Conservation (phyloP, 2,797 vertebrate species). For the Characodon lateralis region DNA sequence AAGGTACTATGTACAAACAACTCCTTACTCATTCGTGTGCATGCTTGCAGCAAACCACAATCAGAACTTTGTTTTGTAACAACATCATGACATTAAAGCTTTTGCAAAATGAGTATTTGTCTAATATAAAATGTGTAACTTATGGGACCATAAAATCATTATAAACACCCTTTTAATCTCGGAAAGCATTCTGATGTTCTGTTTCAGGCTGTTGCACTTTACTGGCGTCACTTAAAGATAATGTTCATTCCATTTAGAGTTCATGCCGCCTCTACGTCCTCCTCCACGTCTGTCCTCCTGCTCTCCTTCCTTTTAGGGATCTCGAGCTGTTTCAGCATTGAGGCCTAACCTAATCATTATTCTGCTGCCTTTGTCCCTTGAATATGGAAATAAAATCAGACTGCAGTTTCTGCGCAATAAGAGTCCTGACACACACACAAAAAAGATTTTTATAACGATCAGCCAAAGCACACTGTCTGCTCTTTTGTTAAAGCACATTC, state of each 20-base stretch:
- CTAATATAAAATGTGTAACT: not conserved
- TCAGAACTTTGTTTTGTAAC: not conserved
- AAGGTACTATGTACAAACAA: not conserved
- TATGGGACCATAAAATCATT: conserved; percentile 6
- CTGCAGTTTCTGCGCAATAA: not conserved
- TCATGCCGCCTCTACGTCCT: conserved; percentile 24
- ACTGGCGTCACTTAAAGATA: conserved; percentile 35
- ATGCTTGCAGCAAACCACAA: not conserved
- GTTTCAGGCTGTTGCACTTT: conserved; percentile 28
- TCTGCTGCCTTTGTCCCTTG: conserved; percentile 16
- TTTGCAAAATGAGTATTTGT: not conserved
- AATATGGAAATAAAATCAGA: not conserved
- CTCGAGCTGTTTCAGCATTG: conserved; percentile 30
- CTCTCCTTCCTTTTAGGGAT: conserved; percentile 53
- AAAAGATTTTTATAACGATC: not conserved
- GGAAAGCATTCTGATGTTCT: conserved; percentile 28
- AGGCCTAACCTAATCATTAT: conserved; percentile 24
- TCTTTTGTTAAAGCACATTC: not conserved
- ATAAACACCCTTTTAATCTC: conserved; percentile 27
- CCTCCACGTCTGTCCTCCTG: conserved; percentile 16
- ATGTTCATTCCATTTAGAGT: conserved; percentile 45
- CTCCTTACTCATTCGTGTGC: not conserved
- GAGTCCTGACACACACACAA: not conserved
- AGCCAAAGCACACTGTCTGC: conserved; percentile 6
- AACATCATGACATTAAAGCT: not conserved